phyloP scores from a whole-genome alignment of 2,797 vertebrate species.

The Enteromius paludinosus region DNA sequence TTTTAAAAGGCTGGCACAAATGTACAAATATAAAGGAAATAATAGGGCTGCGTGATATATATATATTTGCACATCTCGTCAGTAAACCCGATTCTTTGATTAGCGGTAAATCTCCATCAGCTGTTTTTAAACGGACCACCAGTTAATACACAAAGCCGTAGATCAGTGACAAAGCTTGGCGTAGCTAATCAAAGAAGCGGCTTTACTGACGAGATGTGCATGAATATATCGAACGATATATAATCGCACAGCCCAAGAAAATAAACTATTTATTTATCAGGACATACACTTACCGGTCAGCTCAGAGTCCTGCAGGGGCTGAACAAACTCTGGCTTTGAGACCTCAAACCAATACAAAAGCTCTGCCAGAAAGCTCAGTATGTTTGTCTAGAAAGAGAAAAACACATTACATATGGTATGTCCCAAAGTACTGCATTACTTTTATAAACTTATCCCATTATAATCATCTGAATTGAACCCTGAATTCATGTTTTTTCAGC shows the following conservation, averaged over 20 bases:
- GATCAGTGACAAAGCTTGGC: too few relatives aligned
- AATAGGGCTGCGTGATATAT: too few relatives aligned
- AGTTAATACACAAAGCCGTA: too few relatives aligned
- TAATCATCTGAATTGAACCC: neutral
- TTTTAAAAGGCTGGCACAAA: neutral
- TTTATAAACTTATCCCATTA: neutral
- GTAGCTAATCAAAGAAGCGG: too few relatives aligned
- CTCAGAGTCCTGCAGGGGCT: constrained; percentile 76
- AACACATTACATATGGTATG: neutral
- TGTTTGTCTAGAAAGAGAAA: constrained; percentile 77
- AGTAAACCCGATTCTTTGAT: too few relatives aligned
- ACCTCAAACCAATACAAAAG: constrained; percentile 90
- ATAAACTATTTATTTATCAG: neutral
- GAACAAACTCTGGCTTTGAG: constrained; percentile 87
- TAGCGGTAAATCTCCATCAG: too few relatives aligned
- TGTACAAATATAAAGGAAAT: neutral
- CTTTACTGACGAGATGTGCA: too few relatives aligned
- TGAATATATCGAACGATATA: too few relatives aligned
- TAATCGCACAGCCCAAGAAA: neutral
- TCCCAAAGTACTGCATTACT: neutral
- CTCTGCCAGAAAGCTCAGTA: constrained; percentile 87
- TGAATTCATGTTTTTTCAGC: neutral
- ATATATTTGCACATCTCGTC: too few relatives aligned
- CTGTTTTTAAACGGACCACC: too few relatives aligned
- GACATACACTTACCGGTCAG: constrained; percentile 66